Percentiles rank a stretch among this genome's conserved stretches.
Conservation (phyloP, 1,140 invertebrate genomes). For the Triops longicaudatus region DNA sequence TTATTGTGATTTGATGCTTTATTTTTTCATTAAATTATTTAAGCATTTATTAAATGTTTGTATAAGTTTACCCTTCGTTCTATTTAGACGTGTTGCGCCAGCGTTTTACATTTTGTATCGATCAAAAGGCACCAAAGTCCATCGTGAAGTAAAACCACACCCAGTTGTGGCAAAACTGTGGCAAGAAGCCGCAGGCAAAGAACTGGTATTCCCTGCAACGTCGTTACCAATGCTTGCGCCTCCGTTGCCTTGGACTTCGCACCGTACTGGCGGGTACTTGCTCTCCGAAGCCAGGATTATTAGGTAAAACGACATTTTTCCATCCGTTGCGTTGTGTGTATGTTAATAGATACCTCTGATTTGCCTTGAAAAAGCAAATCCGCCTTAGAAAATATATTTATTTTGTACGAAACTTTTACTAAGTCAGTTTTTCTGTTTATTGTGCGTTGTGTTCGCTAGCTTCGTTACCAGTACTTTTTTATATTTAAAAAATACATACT, state of each 20-base stretch:
- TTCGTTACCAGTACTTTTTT: no score
- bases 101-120: constrained; percentile 76
- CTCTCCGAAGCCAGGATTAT: constrained; percentile 58
- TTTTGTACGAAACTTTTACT: no score
- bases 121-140: constrained; percentile 50
- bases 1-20: no score
- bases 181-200: constrained; percentile 46
- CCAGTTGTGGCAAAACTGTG: constrained; percentile 60
- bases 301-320: constrained; percentile 36
- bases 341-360: constrained; percentile 27
- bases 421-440: no score
- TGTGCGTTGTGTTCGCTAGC: no score
- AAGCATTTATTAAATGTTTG: no score
- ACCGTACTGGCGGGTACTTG: constrained; percentile 63
- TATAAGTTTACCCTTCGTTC: background rate
- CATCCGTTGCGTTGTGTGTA: background rate
- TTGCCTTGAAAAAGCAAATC: background rate
- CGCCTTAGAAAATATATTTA: no score
- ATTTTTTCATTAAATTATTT: no score
- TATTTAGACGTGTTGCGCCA: constrained; percentile 43
- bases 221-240: constrained; percentile 67
- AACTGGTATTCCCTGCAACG: constrained; percentile 58
- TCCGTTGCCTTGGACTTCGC: constrained; percentile 67
- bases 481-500: no score
- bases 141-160: constrained; percentile 77